A percentile compares a stretch with the other conserved stretches of the same genome.
phyloP scores from a whole-genome alignment of 2,888 invertebrate genomes.

The Geophilus truncorum region DNA sequence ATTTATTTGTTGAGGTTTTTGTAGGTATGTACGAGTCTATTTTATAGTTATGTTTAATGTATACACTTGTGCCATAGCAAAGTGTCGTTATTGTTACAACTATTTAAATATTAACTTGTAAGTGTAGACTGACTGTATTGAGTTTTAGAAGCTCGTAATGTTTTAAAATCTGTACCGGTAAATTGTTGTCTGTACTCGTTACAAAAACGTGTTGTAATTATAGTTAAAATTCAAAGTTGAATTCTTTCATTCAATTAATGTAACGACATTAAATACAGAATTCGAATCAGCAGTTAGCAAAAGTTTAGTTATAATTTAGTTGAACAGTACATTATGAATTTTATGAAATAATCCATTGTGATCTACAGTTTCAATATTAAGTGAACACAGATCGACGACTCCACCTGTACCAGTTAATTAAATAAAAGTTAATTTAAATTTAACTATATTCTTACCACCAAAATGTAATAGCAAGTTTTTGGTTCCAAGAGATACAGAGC shows the following conservation, averaged over 20 bases:
- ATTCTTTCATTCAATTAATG: background rate
- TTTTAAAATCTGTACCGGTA: no score
- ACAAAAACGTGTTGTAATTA: background rate
- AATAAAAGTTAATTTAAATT: background rate
- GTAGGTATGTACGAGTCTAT: background rate
- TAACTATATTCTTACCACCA: constrained; percentile 56
- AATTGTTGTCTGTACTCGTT: no score
- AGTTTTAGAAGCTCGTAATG: no score
- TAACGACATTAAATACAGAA: background rate
- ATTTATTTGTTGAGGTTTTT: background rate
- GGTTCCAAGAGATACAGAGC: constrained; percentile 87
- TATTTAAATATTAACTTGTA: no score
- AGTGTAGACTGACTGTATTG: no score
- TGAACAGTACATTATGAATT: background rate
- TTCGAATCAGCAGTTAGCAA: background rate
- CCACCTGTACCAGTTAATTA: constrained; percentile 56
- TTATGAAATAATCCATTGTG: constrained; percentile 61
- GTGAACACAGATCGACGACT: constrained; percentile 85
- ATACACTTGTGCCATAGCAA: background rate
- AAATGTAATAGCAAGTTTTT: constrained; percentile 83
- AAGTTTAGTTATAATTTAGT: background rate
- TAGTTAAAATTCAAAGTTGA: background rate
- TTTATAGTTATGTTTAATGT: background rate
- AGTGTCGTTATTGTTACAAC: no score
- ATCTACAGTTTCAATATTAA: constrained; percentile 74